phyloP scores from a whole-genome alignment of 2,888 invertebrate species.

The Napeogenes inachia region DNA sequence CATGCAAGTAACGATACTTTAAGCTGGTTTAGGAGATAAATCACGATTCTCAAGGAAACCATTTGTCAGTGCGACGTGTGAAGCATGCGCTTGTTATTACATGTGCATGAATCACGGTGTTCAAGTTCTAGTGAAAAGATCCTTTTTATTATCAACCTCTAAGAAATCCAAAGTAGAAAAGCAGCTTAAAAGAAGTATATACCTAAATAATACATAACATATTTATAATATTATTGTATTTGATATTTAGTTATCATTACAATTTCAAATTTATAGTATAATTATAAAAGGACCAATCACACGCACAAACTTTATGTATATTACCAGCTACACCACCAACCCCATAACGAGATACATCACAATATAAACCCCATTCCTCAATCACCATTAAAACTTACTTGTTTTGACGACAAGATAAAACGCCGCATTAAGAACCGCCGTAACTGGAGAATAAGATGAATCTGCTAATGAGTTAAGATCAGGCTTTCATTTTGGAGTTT shows the following conservation, averaged over 20 bases:
- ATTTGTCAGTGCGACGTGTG: conserved; percentile 35
- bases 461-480: conserved; percentile 27
- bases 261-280: background rate
- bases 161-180: background rate
- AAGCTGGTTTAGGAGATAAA: conserved; percentile 24
- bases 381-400: conserved; percentile 58
- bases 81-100: conserved; percentile 27
- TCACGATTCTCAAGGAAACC: conserved; percentile 21
- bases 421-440: conserved; percentile 44
- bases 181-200: background rate
- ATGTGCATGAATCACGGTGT: conserved; percentile 33
- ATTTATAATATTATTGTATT: no score
- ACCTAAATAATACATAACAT: no score
- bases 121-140: conserved; percentile 10
- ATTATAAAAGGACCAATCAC: background rate
- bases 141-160: conserved; percentile 18
- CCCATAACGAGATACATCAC: conserved; percentile 20
- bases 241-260: no score
- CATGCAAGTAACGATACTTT: conserved; percentile 22
- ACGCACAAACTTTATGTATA: background rate
- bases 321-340: conserved; percentile 5
- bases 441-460: conserved; percentile 41
- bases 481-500: conserved; percentile 12
- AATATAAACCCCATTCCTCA: conserved; percentile 36
- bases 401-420: conserved; percentile 58